Base-by-base conservation (phyloP, 1,140 invertebrate genomes). In the Drosophila ercepeae region DNA sequence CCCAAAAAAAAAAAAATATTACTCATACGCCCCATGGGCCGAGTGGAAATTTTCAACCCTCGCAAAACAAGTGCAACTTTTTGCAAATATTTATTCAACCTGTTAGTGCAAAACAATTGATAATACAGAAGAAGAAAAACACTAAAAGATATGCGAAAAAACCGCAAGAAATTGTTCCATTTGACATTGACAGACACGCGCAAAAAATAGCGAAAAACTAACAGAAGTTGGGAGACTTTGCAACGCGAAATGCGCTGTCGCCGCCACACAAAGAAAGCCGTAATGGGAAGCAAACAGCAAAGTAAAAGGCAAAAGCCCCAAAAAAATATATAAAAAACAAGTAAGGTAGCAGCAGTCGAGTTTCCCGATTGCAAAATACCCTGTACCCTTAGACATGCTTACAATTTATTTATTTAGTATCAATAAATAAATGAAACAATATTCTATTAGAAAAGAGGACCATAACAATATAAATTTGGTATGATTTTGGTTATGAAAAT, bases 171-270 rank as follows among this genome's bases (percentile, higher is more conserved):
- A 88, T 50, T 67, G 70, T 68, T 75, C 63, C 64, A 48, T 76
- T 64, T 86, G 76, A 68, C 79, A 84, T 86, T 88, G 81, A 81
- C 65, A 58, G 53, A 41, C 75, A 84, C 51, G 67, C 65, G 75
- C 64, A 39, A 49, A 70, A 65, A 45, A 18, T 39, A 7, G 13
- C 13, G 45, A n/a, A 44, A 57, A 59, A 67, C 49, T 44, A 49
- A 65, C 59, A 70, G 52, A 53, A 51, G 21, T 63, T 50, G 29
- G 29, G 27, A 36, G 68, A 69, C 39, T 67, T 74, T 29, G 78
- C 78, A 67, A 29, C 57, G 67, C 57, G 67, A 59, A 65, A 54
- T 74, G 75, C 70, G 68, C 25, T 27, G 14, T n/a, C 34, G 34
- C 27, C 27, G 9, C 23, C 9, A 34, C 18, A 44, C 29, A 54